Base-by-base conservation (phyloP, 1,140 invertebrate genomes). In the Aricia agestis region DNA sequence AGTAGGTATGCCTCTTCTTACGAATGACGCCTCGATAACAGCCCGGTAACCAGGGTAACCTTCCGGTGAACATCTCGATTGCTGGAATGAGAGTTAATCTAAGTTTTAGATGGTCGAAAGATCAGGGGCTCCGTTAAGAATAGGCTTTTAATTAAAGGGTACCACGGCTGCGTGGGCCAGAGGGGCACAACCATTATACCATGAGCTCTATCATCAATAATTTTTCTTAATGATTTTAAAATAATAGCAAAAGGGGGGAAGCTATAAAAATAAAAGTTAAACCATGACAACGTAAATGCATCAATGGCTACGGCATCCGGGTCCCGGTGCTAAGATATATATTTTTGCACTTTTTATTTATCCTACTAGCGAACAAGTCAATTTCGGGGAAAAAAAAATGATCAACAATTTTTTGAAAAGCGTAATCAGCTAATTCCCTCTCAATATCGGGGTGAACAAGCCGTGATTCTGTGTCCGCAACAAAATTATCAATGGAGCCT, bases 41-140 rank as follows among this genome's bases (percentile, higher is more conserved):
- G 69, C 18, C 68, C 79, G 7, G 74, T 75, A 74, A 79, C 76
- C 79, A 81, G 78, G 72, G 78, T 72, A 80, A 69, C 61, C 32
- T 58, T 71, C 32, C 31, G 76, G 42, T 72, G 76, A 31, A 76
- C 74, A 59, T 69, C 9, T 13, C 52, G 74, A 31, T 75, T 67
- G 57, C 78, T 82, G 74, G 41, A 76, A 77, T 74, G 67, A 71
- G 69, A 52, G 45, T 3, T 13, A 13, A 52, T 52, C 3, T 15
- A 15, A 52, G 10, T 52, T 52, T 52, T 15, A 52, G 11, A 1
- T 52, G 45, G 13, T 13, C 13, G 10, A 13, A 52, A 52, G 13
- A 15, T 52, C 9, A 52, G 9, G 11, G 45, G 45, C 6, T 52
- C 45, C 11, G 45, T 13, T 13, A 52, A 13, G 5, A 52, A 10